A percentile compares a stretch with the other conserved stretches of the same genome.
phyloP scores from a whole-genome alignment of 2,113 vertebrate genomes.

The Alosa alosa region DNA sequence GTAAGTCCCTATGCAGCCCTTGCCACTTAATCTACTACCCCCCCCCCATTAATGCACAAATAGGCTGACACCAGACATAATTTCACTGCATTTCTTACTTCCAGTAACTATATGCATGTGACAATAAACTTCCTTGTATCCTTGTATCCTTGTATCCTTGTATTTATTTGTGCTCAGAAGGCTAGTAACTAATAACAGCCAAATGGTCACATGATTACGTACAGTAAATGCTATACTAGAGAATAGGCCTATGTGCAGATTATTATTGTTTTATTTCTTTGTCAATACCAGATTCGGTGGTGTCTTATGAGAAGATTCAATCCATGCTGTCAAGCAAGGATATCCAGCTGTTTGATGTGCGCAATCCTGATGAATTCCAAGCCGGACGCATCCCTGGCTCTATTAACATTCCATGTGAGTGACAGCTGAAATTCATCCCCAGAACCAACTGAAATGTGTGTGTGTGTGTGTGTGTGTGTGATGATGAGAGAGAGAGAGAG shows the following conservation, averaged over 20 bases:
- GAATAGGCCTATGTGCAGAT: too few relatives aligned
- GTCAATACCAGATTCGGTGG: conserved; percentile 50
- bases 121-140: too few relatives aligned
- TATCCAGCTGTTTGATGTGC: conserved; percentile 70
- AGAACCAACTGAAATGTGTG: not conserved
- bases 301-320: conserved; percentile 68
- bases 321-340: conserved; percentile 55
- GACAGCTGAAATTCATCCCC: not conserved
- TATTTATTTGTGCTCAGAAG: too few relatives aligned
- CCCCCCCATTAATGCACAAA: too few relatives aligned
- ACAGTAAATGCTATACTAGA: not conserved
- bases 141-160: too few relatives aligned
- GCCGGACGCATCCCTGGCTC: conserved; percentile 63
- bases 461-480: not conserved
- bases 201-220: too few relatives aligned
- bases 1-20: too few relatives aligned
- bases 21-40: too few relatives aligned
- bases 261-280: not conserved
- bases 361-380: conserved; percentile 67
- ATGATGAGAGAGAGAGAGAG: not conserved
- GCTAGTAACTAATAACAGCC: too few relatives aligned
- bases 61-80: too few relatives aligned
- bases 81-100: too few relatives aligned
- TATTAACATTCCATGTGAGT: conserved; percentile 68
- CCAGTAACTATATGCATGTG: too few relatives aligned